Evolutionary conservation across 1,140 invertebrate genomes (phyloP), one percentile per base, ranked within the genome.

Genomic region (Aleiodes sp.): DNA sequence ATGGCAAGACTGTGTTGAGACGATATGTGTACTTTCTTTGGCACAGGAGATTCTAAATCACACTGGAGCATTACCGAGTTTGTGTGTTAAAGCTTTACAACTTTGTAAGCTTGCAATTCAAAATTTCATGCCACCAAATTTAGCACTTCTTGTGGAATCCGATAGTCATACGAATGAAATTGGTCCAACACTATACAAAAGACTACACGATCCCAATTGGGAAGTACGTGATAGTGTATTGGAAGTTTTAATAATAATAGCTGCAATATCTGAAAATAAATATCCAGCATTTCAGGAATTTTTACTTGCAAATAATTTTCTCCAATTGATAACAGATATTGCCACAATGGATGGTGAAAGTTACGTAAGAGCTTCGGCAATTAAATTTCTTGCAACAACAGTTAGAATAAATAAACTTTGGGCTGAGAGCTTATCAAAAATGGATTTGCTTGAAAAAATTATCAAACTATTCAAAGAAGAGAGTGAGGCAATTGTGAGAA

Each of bases 261-360:
- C 91, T 1, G 83, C 85, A 28, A 89, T 94, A 60, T 90, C 92
- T 0, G 88, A 90, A 82, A 82, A 88, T 14, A 93, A 93, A 84
- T 94, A 92, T 80, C 91, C 92, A n/a, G 89, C 92, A 24, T 92
- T 92, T 78, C 92, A 93, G 84, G 88, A 90, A 35, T 88, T 92
- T 73, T 79, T 94, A 14, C 71, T 91, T n/a, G 87, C 90, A 16
- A 87, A 90, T 65, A 87, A 91, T 56, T 87, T 94, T 21, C 87
- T 91, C 2, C 87, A 88, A 70, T 78, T 93, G 21, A 88, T 91
- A 0, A 82, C 90, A 12, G 88, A 90, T 52, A 87, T 93, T 69
- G 88, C 89, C 0, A 86, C 89, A 43, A 87, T 89, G 41, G 92
- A 94, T 77, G 82, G 84, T 2, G 92, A 94, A 79, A 88, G 88